Base-by-base conservation (phyloP, 2,888 invertebrate species). In the Catonia carolina region DNA sequence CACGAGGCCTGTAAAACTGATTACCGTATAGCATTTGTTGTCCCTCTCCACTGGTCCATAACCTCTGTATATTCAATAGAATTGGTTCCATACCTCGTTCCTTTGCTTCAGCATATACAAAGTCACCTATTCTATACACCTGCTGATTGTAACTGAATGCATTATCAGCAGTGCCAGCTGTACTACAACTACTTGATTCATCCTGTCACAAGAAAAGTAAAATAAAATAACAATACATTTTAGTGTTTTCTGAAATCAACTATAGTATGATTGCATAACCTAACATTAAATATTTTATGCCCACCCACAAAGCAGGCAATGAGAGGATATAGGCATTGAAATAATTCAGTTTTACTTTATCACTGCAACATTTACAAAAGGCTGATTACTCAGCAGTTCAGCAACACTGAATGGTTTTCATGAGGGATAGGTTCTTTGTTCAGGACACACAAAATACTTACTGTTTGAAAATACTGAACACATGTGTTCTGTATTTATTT, bases 1-100 rank as follows among this genome's bases (percentile, higher is more conserved):
- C 97, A 67, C 89, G 87, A 0, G 98, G 98, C 54, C 96, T 81
- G 65, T 80, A 86, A 71, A 92, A 97, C 68, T 91, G 86, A 69
- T 88, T 89, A n/a, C 93, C 95, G 67, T 91, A 89, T 66, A 95
- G 79, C 85, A 91, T 90, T 66, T 90, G 86, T 61, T 88, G 84
- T 1, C 87, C 86, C 45, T 85, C 86, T 15, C 79, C 78, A 68
- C 89, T 91, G 12, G 87, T 90, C 86, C 89, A 95, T 12, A 98
- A 78, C 1, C 92, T 80, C 70, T 96, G 93, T 45, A 96, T 88
- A 64, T 90, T 83, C 58, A 93, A 82, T 41, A 97, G 89, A 64
- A 87, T 81, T 0, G 85, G 79, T 36, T 90, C 86, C 72, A 83
- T 80, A 35, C 79, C 78, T 55, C 72, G 72, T 60, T 80, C 83